Percentiles rank a stretch among this genome's conserved stretches.
These are phyloP conservation scores for Charanyca ferruginea DNA, from an alignment of 2,888 invertebrate genomes.

Conservation along the genomic window DNA sequence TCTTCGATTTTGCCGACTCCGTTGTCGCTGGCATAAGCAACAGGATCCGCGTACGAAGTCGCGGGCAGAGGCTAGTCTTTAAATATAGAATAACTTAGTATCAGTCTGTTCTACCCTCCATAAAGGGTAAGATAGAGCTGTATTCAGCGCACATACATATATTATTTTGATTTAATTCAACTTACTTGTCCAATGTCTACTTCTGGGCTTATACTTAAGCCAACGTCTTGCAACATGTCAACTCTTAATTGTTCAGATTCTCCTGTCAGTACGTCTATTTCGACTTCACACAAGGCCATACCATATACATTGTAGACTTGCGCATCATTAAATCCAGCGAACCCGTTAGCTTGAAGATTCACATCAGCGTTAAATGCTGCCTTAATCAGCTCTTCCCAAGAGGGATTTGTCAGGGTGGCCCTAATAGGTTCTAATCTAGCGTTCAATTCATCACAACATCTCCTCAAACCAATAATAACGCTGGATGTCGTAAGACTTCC, in stretches of 20 bases:
- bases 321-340: slow-evolving; percentile 56
- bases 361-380: slow-evolving; percentile 73
- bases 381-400: slow-evolving; percentile 86
- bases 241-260: slow-evolving; percentile 91
- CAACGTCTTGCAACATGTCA: slow-evolving; percentile 92
- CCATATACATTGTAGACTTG: slow-evolving; percentile 86
- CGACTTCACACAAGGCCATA: too few species aligned
- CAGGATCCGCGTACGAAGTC: too few species aligned
- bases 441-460: slow-evolving; percentile 84
- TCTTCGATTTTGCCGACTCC: too few species aligned
- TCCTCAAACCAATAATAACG: slow-evolving; percentile 88
- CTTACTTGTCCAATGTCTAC: slow-evolving; percentile 92
- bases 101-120: too few species aligned
- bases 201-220: slow-evolving; percentile 91
- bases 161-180: not conserved
- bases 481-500: slow-evolving; percentile 93
- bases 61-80: too few species aligned
- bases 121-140: too few species aligned
- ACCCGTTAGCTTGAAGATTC: slow-evolving; percentile 70
- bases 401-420: slow-evolving; percentile 75
- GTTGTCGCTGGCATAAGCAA: too few species aligned
- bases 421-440: slow-evolving; percentile 82
- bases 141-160: too few species aligned
- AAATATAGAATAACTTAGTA: too few species aligned
- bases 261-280: slow-evolving; percentile 94